These are phyloP conservation scores for Apoda limacodes DNA, from an alignment of 2,888 invertebrate species.

Conservation along the genomic window DNA sequence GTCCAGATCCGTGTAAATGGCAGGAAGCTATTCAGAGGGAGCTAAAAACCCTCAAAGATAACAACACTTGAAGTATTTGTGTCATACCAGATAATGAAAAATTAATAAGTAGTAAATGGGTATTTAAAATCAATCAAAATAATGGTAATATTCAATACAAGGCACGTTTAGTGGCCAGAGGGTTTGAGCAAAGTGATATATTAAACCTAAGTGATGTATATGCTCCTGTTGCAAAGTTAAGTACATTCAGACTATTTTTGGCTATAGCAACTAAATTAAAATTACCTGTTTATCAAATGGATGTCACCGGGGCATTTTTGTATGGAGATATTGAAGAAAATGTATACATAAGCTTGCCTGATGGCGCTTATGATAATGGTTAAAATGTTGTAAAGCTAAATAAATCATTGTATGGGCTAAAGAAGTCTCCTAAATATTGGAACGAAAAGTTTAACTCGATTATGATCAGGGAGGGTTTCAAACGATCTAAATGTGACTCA, in stretches of 20 bases:
- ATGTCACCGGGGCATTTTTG: slow-evolving; percentile 17
- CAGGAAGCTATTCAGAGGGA: slow-evolving; percentile 11
- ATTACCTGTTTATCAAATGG: slow-evolving; percentile 16
- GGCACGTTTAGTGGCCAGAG: slow-evolving; percentile 17
- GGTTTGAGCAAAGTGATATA: slow-evolving; percentile 17
- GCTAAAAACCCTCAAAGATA: slow-evolving; percentile 12
- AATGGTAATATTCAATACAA: slow-evolving; percentile 9
- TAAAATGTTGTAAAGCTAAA: slow-evolving; percentile 17
- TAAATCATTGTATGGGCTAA: slow-evolving; percentile 18
- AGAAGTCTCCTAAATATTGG: slow-evolving; percentile 19
- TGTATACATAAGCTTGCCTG: slow-evolving; percentile 17
- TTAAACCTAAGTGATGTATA: slow-evolving; percentile 13
- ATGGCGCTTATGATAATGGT: slow-evolving; percentile 9
- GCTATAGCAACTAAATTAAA: slow-evolving; percentile 15
- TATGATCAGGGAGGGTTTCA: slow-evolving; percentile 17
- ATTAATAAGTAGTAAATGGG: slow-evolving; percentile 20
- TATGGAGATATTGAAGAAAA: slow-evolving; percentile 15
- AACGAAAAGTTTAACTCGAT: slow-evolving; percentile 19
- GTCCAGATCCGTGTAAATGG: slow-evolving; percentile 13
- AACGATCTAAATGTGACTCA: slow-evolving; percentile 14
- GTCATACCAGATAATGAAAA: slow-evolving; percentile 7
- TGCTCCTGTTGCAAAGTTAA: slow-evolving; percentile 19
- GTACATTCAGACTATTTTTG: slow-evolving; percentile 19
- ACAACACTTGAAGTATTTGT: slow-evolving; percentile 15
- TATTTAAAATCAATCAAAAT: slow-evolving; percentile 18